phyloP scores from a whole-genome alignment of 1,140 invertebrate species.

The Pseudomyrmex dendroicus region DNA sequence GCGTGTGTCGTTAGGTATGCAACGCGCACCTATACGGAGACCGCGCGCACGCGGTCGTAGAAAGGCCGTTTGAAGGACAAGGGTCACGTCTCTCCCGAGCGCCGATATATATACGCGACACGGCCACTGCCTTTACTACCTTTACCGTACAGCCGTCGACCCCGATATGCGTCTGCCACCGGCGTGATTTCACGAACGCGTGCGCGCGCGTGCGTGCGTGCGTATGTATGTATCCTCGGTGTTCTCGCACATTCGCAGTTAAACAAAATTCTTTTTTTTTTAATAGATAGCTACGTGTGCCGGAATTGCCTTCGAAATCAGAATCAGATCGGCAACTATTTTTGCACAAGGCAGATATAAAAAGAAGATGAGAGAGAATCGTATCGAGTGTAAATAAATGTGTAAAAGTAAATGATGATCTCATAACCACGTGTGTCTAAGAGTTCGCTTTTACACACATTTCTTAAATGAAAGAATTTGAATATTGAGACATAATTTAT shows the following conservation, averaged over 20 bases:
- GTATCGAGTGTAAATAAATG: too few relatives aligned
- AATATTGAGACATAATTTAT: too few relatives aligned
- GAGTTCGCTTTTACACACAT: too few relatives aligned
- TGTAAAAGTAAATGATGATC: too few relatives aligned
- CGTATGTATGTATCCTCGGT: not conserved
- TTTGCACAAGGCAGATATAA: not conserved
- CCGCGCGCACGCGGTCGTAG: conserved; percentile 67
- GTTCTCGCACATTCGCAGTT: too few relatives aligned
- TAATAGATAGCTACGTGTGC: not conserved
- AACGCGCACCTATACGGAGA: conserved; percentile 65
- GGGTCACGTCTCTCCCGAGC: conserved; percentile 71
- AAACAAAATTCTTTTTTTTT: conserved; percentile 10
- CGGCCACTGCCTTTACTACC: conserved; percentile 70
- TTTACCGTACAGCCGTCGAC: conserved; percentile 64
- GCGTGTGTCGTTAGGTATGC: conserved; percentile 72
- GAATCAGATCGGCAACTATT: not conserved
- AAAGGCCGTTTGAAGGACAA: conserved; percentile 81
- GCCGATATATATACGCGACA: conserved; percentile 64
- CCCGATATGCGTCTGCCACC: not conserved
- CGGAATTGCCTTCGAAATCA: conserved; percentile 5
- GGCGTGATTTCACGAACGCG: too few relatives aligned
- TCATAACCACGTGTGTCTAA: too few relatives aligned
- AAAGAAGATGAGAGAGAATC: too few relatives aligned
- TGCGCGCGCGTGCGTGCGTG: not conserved
- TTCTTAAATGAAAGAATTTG: too few relatives aligned